Evolutionary conservation across 1,140 invertebrate genomes (phyloP), one percentile per base, ranked within the genome.

Genomic region (Wasmannia auropunctata): DNA sequence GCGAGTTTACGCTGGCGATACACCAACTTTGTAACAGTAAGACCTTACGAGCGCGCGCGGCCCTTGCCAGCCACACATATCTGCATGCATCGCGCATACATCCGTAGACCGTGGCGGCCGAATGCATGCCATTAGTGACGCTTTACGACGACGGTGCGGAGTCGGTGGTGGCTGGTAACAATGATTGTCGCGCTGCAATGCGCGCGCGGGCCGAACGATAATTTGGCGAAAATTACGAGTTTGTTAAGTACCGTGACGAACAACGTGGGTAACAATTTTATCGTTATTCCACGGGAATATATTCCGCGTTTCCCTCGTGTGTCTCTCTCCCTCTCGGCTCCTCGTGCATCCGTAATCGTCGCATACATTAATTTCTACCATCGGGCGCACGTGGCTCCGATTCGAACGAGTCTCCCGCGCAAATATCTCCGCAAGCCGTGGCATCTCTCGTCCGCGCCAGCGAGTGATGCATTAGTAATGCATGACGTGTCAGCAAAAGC

Each of bases 1-100:
- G 25, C 34, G 69, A 46, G 76, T 72, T 88, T 76, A 87, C 51
- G 69, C 74, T 40, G 77, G 54, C 79, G 56, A 70, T 69, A 54
- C 79, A 63, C 69, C 77, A 84, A 83, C 60, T 51, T 69, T 60
- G 75, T 46, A 37, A 51, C 54, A 60, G 77, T 88, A 88, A 88
- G 87, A 76, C 46, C 69, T 63, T 49, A 51, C 51, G 19, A 37
- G n/a, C 28, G n/a, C 28, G n/a, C 28, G 16, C 34, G 56, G 63
- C 43, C 37, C 77, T 58, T 43, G 79, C 31, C 79, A n/a, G n/a
- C n/a, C n/a, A n/a, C n/a, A 70, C n/a, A 43, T 37, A 70, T 56
- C 65, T 46, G 51, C 37, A 72, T 72, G 49, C 65, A 72, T 46
- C 67, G 65, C 65, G 65, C 37, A 65, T 81, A n/a, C n/a, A n/a